These are phyloP conservation scores for Calidris pugnax DNA, from an alignment of 2,113 vertebrate genomes.

Conservation along the genomic window DNA sequence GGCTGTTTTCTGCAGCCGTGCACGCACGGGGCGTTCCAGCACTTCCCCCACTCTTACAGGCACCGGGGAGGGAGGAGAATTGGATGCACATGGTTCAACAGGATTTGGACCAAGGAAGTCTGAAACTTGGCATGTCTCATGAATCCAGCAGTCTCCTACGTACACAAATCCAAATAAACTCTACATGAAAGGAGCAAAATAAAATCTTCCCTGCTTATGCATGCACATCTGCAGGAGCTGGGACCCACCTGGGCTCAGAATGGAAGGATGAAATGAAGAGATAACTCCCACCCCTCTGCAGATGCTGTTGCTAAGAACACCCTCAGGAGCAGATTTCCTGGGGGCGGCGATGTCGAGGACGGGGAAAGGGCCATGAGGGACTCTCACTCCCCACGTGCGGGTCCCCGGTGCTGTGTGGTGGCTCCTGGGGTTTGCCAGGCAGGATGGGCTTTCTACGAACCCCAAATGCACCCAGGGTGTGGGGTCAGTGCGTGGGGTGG, in stretches of 20 bases:
- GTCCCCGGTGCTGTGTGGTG: fast-evolving
- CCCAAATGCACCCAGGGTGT: fast-evolving
- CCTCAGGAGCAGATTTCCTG: background rate
- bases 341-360: fast-evolving
- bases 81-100: conserved; percentile 13
- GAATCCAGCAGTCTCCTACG: background rate
- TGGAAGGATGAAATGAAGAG: background rate
- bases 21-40: background rate
- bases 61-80: background rate
- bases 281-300: background rate
- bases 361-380: fast-evolving
- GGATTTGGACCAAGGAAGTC: conserved; percentile 40
- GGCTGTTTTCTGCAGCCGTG: background rate
- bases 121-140: background rate
- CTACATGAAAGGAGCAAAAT: background rate
- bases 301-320: background rate
- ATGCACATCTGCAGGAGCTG: fast-evolving
- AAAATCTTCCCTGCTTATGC: background rate
- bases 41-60: background rate
- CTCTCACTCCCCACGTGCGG: fast-evolving
- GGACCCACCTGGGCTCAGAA: background rate
- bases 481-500: fast-evolving
- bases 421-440: background rate
- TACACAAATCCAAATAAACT: background rate
- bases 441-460: background rate